Evolutionary conservation across 2,113 vertebrate genomes (phyloP).

Genomic region (Dolichotis patagonum): DNA sequence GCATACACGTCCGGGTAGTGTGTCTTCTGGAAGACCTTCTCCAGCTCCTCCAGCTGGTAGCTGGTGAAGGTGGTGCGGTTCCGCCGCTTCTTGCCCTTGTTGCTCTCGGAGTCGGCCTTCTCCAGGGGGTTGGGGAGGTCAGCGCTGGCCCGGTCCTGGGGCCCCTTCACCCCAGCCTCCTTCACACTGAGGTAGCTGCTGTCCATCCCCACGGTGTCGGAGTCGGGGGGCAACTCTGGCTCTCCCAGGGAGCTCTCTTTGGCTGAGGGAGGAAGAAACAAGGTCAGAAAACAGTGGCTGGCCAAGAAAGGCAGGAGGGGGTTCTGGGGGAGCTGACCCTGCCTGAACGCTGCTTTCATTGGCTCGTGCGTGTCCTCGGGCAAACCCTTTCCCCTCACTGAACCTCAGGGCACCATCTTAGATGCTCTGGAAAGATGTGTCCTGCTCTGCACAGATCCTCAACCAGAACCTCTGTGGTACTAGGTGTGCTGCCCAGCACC

Average conservation of each 20-base stretch:
- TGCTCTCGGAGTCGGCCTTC: constrained; percentile 95
- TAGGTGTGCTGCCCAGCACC: not conserved
- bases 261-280: constrained; percentile 84
- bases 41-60: constrained; percentile 98
- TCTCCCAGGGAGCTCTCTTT: constrained; percentile 95
- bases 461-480: not conserved
- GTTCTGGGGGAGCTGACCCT: accelerated
- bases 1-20: constrained; percentile 99
- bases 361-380: not conserved
- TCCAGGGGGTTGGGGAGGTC: constrained; percentile 93
- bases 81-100: constrained; percentile 98
- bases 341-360: not conserved
- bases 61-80: constrained; percentile 99
- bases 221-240: constrained; percentile 90
- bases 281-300: constrained; percentile 7
- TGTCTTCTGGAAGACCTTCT: constrained; percentile 99
- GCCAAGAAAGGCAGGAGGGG: not conserved
- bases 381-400: not conserved
- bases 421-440: not conserved
- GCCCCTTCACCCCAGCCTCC: constrained; percentile 90
- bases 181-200: constrained; percentile 95
- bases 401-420: not conserved
- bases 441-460: not conserved
- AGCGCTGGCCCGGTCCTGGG: constrained; percentile 89
- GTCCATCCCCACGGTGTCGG: constrained; percentile 95